phyloP scores from a whole-genome alignment of 2,797 vertebrate genomes.

The Pangasius sanitwongsei region DNA sequence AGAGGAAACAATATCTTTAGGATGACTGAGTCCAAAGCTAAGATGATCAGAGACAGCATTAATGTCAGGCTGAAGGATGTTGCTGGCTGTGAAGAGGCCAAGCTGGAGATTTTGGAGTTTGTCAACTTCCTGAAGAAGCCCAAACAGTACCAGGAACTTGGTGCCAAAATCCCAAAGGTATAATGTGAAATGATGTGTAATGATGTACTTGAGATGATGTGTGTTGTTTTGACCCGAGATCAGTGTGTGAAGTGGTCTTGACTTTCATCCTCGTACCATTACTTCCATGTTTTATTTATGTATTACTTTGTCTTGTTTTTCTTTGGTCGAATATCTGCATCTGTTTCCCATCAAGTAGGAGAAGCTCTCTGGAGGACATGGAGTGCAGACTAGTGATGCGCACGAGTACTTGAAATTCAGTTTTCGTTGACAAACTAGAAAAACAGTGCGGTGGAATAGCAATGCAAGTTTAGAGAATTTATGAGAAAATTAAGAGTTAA shows the following conservation, averaged over 20 bases:
- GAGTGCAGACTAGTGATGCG: background rate
- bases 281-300: background rate
- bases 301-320: background rate
- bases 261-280: background rate
- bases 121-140: slow-evolving; percentile 78
- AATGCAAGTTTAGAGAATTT: background rate
- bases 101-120: slow-evolving; percentile 75
- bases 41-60: slow-evolving; percentile 65
- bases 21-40: slow-evolving; percentile 70
- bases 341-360: background rate
- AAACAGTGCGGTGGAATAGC: background rate
- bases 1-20: slow-evolving; percentile 63
- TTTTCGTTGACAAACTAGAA: background rate
- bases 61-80: slow-evolving; percentile 68
- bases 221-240: background rate
- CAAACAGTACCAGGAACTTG: slow-evolving; percentile 74
- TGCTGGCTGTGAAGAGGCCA: slow-evolving; percentile 76
- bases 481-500: background rate
- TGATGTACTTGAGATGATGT: background rate
- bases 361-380: background rate
- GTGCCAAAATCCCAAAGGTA: slow-evolving; percentile 77
- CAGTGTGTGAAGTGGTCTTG: background rate
- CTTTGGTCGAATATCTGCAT: background rate
- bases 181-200: background rate
- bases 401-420: no score